Base-by-base conservation (phyloP, 2,888 invertebrate genomes). In the Euclidia mi region DNA sequence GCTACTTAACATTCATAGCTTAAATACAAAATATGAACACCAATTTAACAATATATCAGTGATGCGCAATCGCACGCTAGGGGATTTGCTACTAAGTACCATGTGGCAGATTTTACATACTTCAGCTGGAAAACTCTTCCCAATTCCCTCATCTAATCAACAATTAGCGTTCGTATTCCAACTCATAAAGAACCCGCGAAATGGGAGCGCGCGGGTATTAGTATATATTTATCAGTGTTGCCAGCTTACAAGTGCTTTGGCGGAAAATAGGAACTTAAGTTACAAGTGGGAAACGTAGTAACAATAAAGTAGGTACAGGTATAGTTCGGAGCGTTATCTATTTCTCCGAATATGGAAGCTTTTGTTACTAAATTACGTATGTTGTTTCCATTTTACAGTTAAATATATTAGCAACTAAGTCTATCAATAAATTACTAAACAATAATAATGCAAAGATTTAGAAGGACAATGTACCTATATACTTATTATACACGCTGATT, bases 141-240 rank as follows among this genome's bases (percentile, higher is more conserved):
- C 60, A 73, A 73, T 65, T 77, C 71, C 77, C 76, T 47, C 46
- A 65, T 53, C 72, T 75, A 81, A 82, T 79, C 76, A 77, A 74
- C 71, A 77, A 82, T 82, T 79, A 79, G 70, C 68, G 51, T 50
- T 58, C 65, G 61, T 73, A 71, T 73, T 67, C 63, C 50, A 55
- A 56, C 32, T 66, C 62, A 43, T 71, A 73, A 76, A 71, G 73
- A 72, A 74, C 60, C 66, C 67, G 59, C 59, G 67, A 53, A 67
- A 52, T 44, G 55, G 46, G 32, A 32, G 32, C 41, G 11, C 32
- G 49, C 65, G 46, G 59, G 70, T 71, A 69, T 77, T 76, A 71
- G 71, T 67, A 56, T 50, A 46, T 74, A 76, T 82, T 79, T 80
- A 72, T 69, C 63, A 63, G 58, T 71, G 64, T 74, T 75, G 66